phyloP scores from a whole-genome alignment of 2,888 invertebrate species.

The Odontothrips loti region DNA sequence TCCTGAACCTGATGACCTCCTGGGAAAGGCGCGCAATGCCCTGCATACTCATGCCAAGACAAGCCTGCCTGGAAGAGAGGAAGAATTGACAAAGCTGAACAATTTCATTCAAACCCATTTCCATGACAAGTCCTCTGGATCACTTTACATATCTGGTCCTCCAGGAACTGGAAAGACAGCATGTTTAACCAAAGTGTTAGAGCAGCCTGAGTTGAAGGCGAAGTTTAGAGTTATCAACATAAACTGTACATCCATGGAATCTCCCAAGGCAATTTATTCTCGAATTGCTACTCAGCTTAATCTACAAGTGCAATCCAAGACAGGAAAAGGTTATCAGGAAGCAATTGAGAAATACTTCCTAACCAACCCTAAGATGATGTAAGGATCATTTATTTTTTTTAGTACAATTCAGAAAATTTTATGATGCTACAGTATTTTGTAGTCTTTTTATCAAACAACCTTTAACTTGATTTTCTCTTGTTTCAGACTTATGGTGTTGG shows the following conservation, averaged over 20 bases:
- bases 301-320: constrained; percentile 53
- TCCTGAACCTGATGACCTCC: neutral
- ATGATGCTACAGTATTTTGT: neutral
- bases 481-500: constrained; percentile 63
- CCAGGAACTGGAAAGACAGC: constrained; percentile 98
- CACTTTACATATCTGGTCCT: constrained; percentile 91
- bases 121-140: constrained; percentile 62
- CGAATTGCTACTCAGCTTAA: constrained; percentile 70
- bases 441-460: neutral
- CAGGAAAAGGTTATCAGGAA: constrained; percentile 61
- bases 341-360: constrained; percentile 67
- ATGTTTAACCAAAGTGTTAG: constrained; percentile 69
- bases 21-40: constrained; percentile 28
- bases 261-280: constrained; percentile 74
- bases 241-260: constrained; percentile 86
- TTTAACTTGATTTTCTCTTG: neutral
- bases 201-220: constrained; percentile 58
- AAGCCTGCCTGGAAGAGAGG: constrained; percentile 69
- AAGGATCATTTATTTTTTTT: constrained; percentile 45
- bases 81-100: constrained; percentile 65
- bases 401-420: constrained; percentile 20
- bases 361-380: constrained; percentile 68
- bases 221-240: constrained; percentile 63
- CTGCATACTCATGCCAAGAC: constrained; percentile 38
- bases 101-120: constrained; percentile 66